Evolutionary conservation across 2,888 invertebrate species (phyloP), one percentile per base, ranked within the genome.

Genomic region (Serripes groenlandicus): DNA sequence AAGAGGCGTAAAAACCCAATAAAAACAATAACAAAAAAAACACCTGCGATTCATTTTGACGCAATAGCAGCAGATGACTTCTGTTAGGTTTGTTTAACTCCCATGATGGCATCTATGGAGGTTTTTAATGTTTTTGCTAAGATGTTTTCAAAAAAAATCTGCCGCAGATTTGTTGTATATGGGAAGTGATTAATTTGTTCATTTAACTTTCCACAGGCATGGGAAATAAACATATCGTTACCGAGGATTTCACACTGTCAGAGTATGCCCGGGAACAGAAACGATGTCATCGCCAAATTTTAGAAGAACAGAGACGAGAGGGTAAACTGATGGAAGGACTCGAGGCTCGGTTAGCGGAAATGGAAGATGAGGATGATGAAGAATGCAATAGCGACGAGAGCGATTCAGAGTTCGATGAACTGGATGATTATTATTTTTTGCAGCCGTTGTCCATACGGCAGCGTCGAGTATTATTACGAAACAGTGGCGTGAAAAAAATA

Each of bases 401-500:
- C n/a, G 93, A 92, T 37, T 83, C 87, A 71, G 91, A 90, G n/a
- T 91, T 91, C 18, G 90, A 90, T 26, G 90, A 90, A 60, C 60
- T 87, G 21, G 94, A 94, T 60, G 94, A 94, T 84, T 93, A 93
- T 85, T 94, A 92, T 83, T 94, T 94, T 87, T 88, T 95, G 23
- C 95, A 99, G 95, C 99, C 99, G 11, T 97, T 99, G 76, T 97
- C 98, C 11, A 98, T 98, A 3, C 96, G 98, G 91, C 98, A 98
- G 94, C 96, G 99, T 81, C 95, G 99, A 80, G 97, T 97, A 3
- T 95, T 99, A 73, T 95, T 99, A 26, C 96, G 98, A 75, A 97
- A 98, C n/a, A 97, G 99, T 9, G 99, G 99, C 0, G 97, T 99
- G 0, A 96, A 98, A 72, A 98, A 98, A 95, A 99, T 99, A 91